Evolutionary conservation across 2,888 invertebrate species (phyloP).

Genomic region (Ennomos fuscantarius): DNA sequence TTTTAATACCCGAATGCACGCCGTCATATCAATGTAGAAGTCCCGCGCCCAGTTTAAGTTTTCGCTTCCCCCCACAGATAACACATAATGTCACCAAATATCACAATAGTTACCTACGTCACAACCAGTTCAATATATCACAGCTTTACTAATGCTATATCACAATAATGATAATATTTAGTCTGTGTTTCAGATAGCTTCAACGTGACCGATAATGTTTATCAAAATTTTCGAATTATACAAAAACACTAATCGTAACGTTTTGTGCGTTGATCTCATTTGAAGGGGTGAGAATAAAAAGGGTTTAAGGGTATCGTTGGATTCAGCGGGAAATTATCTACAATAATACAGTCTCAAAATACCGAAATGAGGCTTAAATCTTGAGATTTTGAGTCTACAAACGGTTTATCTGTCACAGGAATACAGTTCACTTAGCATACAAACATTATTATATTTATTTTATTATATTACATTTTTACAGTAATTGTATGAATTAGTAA

Average conservation of each 20-base stretch:
- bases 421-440: too few relatives aligned
- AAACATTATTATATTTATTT: too few relatives aligned
- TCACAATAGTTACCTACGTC: conserved; percentile 84
- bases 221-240: conserved; percentile 16
- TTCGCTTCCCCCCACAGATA: conserved; percentile 50
- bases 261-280: background rate
- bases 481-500: too few relatives aligned
- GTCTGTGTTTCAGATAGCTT: conserved; percentile 32
- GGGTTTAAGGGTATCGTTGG: too few relatives aligned
- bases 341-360: too few relatives aligned
- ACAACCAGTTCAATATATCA: conserved; percentile 81
- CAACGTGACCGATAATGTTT: conserved; percentile 39
- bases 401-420: too few relatives aligned
- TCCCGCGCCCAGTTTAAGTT: conserved; percentile 43
- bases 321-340: too few relatives aligned
- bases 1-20: too few relatives aligned
- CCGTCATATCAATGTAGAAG: conserved; percentile 8
- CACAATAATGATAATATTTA: conserved; percentile 67
- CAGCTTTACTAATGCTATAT: conserved; percentile 82
- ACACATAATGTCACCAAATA: conserved; percentile 74
- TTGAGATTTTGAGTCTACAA: too few relatives aligned
- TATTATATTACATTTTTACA: too few relatives aligned
- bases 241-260: background rate
- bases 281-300: too few relatives aligned
- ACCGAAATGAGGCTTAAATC: too few relatives aligned